A percentile compares a stretch with the other conserved stretches of the same genome.
These are phyloP conservation scores for Spisula subtruncata DNA, from an alignment of 2,888 invertebrate species.

Conservation along the genomic window DNA sequence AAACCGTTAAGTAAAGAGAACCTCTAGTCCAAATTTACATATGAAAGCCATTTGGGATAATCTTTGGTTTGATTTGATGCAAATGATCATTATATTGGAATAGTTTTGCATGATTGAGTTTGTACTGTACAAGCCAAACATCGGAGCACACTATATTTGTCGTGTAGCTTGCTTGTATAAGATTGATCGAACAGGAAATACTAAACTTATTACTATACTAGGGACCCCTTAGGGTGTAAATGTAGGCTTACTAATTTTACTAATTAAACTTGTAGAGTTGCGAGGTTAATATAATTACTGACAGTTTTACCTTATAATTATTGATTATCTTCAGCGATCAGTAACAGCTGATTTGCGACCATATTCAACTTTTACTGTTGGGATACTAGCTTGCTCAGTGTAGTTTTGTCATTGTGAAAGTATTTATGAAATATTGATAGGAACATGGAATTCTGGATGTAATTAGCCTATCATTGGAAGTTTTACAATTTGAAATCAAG, in stretches of 20 bases:
- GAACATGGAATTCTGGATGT: conserved; percentile 34
- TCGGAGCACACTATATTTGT: conserved; percentile 32
- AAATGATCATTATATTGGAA: conserved; percentile 56
- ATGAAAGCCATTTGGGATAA: conserved; percentile 55
- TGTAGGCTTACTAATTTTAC: conserved; percentile 59
- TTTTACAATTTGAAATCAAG: conserved; percentile 33
- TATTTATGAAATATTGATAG: conserved; percentile 43
- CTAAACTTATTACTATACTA: conserved; percentile 41
- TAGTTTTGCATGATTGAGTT: conserved; percentile 47
- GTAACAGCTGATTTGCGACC: conserved; percentile 29
- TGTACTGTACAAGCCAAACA: conserved; percentile 34
- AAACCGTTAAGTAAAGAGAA: conserved; percentile 42
- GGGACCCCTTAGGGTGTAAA: conserved; percentile 34
- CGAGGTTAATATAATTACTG: conserved; percentile 53
- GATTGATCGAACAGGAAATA: conserved; percentile 64
- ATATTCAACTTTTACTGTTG: background rate
- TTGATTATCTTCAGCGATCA: conserved; percentile 41
- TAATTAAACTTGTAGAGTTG: conserved; percentile 52
- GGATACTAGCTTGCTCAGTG: conserved; percentile 21
- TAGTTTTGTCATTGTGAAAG: conserved; percentile 32
- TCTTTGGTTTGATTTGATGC: conserved; percentile 56
- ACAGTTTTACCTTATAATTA: conserved; percentile 52
- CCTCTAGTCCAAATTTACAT: conserved; percentile 46
- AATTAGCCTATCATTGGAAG: conserved; percentile 35
- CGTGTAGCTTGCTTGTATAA: conserved; percentile 24